Percentiles rank a stretch among this genome's conserved stretches.
phyloP scores from a whole-genome alignment of 2,797 vertebrate species.

The Staurois parvus region DNA sequence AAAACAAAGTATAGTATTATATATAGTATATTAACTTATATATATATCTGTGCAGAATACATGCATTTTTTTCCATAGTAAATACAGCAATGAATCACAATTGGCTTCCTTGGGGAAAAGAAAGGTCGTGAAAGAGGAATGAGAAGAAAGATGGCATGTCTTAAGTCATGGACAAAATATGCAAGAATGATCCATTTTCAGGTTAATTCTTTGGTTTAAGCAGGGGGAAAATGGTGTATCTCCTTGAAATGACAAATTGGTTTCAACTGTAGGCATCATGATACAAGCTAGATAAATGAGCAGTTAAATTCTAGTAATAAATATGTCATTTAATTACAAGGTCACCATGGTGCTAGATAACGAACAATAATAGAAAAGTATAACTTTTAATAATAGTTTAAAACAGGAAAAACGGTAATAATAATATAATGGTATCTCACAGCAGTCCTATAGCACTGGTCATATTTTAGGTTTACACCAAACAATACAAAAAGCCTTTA shows the following conservation, averaged over 20 bases:
- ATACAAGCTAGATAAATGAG: conserved; percentile 19
- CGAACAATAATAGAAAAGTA: background rate
- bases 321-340: conserved; percentile 34
- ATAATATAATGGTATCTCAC: background rate
- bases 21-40: conserved; percentile 1
- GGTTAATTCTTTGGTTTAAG: conserved; percentile 33
- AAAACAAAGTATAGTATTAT: conserved; percentile 16
- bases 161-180: conserved; percentile 50
- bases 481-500: background rate
- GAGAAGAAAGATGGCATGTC: conserved; percentile 36
- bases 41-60: background rate
- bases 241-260: conserved; percentile 21
- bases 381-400: background rate
- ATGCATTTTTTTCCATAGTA: conserved; percentile 27
- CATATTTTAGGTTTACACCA: background rate
- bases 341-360: conserved; percentile 16
- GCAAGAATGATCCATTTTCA: conserved; percentile 9
- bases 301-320: conserved; percentile 25
- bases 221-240: conserved; percentile 18
- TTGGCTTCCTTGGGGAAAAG: conserved; percentile 19
- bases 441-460: too few species aligned
- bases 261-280: conserved; percentile 36
- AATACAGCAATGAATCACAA: conserved; percentile 19
- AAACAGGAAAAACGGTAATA: background rate
- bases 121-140: conserved; percentile 33